Evolutionary conservation across 1,140 invertebrate genomes (phyloP).

Genomic region (Micrasema longulum): DNA sequence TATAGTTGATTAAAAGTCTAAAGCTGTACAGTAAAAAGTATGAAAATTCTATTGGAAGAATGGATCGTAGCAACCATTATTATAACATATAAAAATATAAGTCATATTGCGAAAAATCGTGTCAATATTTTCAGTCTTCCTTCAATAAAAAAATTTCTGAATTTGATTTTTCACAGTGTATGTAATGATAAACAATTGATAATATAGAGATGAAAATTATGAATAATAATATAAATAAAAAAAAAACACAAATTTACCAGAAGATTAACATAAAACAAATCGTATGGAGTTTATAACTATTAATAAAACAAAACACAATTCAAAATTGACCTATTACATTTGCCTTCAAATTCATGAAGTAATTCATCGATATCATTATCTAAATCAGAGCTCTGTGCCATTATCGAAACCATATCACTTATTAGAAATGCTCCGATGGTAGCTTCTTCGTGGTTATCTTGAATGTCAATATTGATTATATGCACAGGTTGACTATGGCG

Average conservation of each 20-base stretch:
- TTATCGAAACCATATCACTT: conserved; percentile 91
- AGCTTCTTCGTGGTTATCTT: conserved; percentile 99
- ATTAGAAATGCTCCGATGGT: conserved; percentile 99
- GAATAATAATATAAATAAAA: no score
- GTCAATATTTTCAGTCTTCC: conserved; percentile 28
- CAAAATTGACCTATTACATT: conserved; percentile 87
- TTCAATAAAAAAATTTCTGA: conserved; percentile 6
- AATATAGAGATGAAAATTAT: no score
- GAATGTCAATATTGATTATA: conserved; percentile 98
- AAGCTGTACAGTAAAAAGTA: conserved; percentile 7
- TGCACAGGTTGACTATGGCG: conserved; percentile 89
- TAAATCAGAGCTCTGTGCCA: conserved; percentile 91
- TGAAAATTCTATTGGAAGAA: conserved; percentile 31
- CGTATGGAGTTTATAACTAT: not conserved
- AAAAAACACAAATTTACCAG: no score
- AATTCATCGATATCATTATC: conserved; percentile 99
- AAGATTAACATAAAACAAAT: no score
- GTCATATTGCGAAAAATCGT: not conserved
- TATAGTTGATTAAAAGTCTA: not conserved
- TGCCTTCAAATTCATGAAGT: conserved; percentile 94
- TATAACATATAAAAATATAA: conserved; percentile 21
- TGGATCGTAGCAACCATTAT: conserved; percentile 5
- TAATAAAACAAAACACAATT: conserved; percentile 96
- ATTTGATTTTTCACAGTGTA: not conserved
- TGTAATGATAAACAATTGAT: no score